Percentiles rank a stretch among this genome's conserved stretches.
Conservation (phyloP, 2,888 invertebrate genomes). For the Brassicogethes aeneus region DNA sequence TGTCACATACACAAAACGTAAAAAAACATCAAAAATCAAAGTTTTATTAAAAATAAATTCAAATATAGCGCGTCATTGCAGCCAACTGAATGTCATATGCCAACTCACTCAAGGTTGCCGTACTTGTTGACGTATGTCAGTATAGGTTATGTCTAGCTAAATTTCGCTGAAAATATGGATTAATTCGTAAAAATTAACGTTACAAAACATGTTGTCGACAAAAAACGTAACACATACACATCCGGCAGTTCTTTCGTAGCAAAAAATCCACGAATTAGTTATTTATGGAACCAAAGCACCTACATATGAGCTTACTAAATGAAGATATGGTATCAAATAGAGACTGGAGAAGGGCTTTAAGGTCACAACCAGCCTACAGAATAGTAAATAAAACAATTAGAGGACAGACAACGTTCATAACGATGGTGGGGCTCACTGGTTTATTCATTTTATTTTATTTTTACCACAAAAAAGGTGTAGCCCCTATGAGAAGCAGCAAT, state of each 20-base stretch:
- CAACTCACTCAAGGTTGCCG: too few species aligned
- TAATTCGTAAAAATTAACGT: background rate
- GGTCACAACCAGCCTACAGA: conserved; percentile 79
- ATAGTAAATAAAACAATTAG: conserved; percentile 72
- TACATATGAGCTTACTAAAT: conserved; percentile 19
- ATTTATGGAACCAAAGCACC: conserved; percentile 18
- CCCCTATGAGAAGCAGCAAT: conserved; percentile 26
- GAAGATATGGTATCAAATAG: conserved; percentile 43
- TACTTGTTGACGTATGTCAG: background rate
- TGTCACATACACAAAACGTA: too few species aligned
- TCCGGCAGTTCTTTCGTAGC: too few species aligned
- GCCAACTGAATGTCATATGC: too few species aligned
- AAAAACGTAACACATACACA: too few species aligned
- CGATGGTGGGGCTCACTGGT: conserved; percentile 56
- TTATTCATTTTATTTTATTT: conserved; percentile 60
- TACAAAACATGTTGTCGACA: conserved; percentile 10
- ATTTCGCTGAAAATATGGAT: background rate
- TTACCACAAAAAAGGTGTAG: conserved; percentile 42
- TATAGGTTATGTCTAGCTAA: background rate
- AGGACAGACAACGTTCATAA: conserved; percentile 72
- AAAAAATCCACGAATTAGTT: too few species aligned
- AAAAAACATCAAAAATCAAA: too few species aligned
- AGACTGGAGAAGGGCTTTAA: conserved; percentile 84
- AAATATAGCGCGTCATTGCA: too few species aligned
- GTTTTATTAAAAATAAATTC: too few species aligned